These are phyloP conservation scores for Rhizoglyphus robini DNA, from an alignment of 1,140 invertebrate genomes.

Conservation along the genomic window DNA sequence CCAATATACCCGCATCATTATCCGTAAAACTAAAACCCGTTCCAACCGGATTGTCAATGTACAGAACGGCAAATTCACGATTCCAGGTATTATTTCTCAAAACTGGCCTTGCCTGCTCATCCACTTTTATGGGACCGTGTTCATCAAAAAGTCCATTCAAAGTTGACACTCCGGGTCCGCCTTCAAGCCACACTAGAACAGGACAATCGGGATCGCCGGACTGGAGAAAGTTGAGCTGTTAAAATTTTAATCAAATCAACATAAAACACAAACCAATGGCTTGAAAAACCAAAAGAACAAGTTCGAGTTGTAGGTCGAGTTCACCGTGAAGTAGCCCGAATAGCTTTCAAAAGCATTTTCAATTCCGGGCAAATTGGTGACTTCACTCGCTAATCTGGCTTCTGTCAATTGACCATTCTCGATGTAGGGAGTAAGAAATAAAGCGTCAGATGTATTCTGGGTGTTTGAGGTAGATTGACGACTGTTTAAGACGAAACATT, in stretches of 20 bases:
- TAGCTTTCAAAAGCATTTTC: slow-evolving; percentile 14
- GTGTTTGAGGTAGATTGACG: no score
- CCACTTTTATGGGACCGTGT: slow-evolving; percentile 54
- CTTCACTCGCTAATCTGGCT: no score
- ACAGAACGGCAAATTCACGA: slow-evolving; percentile 56
- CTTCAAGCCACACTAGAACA: slow-evolving; percentile 69
- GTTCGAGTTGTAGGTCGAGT: slow-evolving; percentile 21
- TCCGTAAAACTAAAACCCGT: slow-evolving; percentile 36
- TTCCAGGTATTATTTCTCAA: slow-evolving; percentile 56
- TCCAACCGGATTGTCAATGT: no score
- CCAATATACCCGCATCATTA: slow-evolving; percentile 17
- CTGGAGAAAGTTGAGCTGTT: neutral
- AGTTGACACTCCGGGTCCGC: slow-evolving; percentile 61
- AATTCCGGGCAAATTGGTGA: slow-evolving; percentile 13
- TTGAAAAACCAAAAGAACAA: slow-evolving; percentile 28
- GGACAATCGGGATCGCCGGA: slow-evolving; percentile 40
- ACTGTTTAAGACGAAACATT: no score
- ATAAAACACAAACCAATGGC: slow-evolving; percentile 20
- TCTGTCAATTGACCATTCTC: no score
- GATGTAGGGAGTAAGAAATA: no score
- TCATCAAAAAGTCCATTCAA: slow-evolving; percentile 65
- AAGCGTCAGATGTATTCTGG: no score
- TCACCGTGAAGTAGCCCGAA: slow-evolving; percentile 19
- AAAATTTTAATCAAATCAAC: neutral
- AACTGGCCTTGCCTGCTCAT: slow-evolving; percentile 43